These are phyloP conservation scores for Raja brachyura DNA, from an alignment of 2,113 vertebrate species.

Conservation along the genomic window DNA sequence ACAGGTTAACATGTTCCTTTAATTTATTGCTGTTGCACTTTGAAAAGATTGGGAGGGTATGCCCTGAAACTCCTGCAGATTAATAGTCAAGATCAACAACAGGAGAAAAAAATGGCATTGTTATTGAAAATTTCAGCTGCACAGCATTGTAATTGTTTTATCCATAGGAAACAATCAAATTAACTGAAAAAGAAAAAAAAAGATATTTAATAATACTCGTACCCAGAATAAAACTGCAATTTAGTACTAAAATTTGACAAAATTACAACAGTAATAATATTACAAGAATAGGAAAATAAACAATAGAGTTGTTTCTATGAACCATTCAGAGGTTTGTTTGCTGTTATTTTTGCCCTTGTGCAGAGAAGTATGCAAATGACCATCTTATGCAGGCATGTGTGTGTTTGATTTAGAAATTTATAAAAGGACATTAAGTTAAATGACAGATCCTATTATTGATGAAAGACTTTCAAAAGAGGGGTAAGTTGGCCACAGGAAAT, in stretches of 20 bases:
- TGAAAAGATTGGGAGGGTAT: neutral
- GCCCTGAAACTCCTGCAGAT: neutral
- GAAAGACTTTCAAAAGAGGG: constrained; percentile 34
- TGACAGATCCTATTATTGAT: constrained; percentile 32
- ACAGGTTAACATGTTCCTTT: constrained; percentile 3
- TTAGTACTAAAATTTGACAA: neutral
- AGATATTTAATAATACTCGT: too few species aligned
- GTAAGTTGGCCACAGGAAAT: constrained; percentile 27
- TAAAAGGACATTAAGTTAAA: constrained; percentile 24
- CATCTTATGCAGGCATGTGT: neutral
- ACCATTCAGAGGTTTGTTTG: neutral
- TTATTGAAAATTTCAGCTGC: neutral
- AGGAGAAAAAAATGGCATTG: neutral
- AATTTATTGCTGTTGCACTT: neutral
- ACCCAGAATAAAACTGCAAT: neutral
- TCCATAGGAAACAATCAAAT: neutral
- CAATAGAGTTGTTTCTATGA: too few species aligned
- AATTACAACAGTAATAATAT: neutral
- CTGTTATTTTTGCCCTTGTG: neutral
- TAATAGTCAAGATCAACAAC: constrained; percentile 1
- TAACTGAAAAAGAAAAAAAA: neutral
- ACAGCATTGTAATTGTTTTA: neutral
- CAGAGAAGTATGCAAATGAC: neutral
- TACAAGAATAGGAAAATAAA: neutral
- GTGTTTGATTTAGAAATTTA: neutral